Percentiles rank a stretch among this genome's conserved stretches.
Conservation (phyloP, 2,888 invertebrate genomes). For the Drosophila quinaria region DNA sequence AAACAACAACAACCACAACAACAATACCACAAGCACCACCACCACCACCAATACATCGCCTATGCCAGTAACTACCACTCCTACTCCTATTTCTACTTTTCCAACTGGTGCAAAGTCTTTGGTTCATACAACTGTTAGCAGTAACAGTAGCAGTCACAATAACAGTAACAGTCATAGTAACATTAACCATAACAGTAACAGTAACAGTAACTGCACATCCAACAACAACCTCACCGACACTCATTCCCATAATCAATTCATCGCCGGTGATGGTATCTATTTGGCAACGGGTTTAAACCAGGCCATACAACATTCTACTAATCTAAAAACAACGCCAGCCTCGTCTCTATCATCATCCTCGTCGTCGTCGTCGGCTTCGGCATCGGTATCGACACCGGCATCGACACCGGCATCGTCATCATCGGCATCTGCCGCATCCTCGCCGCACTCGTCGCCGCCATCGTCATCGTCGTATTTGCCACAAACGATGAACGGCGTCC, state of each 20-base stretch:
- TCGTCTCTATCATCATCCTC: conserved; percentile 57
- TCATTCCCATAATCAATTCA: conserved; percentile 54
- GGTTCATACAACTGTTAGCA: conserved; percentile 49
- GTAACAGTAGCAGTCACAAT: conserved; percentile 27
- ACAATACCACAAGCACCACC: conserved; percentile 31
- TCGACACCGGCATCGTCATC: conserved; percentile 58
- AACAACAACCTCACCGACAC: conserved; percentile 56
- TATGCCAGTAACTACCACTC: conserved; percentile 84
- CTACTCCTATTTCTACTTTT: conserved; percentile 82
- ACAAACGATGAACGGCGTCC: conserved; percentile 41
- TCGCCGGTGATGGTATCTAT: conserved; percentile 71
- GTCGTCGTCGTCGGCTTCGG: conserved; percentile 48
- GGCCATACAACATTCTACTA: conserved; percentile 65
- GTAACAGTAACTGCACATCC: conserved; percentile 44
- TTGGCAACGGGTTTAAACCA: conserved; percentile 69
- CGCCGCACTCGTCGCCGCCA: conserved; percentile 58
- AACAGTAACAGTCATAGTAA: conserved; percentile 18
- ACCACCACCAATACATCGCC: conserved; percentile 68
- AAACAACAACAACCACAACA: conserved; percentile 44
- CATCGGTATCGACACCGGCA: conserved; percentile 39
- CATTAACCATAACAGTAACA: conserved; percentile 26
- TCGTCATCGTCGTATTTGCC: conserved; percentile 56
- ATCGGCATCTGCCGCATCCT: conserved; percentile 53
- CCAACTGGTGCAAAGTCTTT: conserved; percentile 68
- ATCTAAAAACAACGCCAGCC: conserved; percentile 64